phyloP scores from a whole-genome alignment of 2,888 invertebrate genomes.

The Tineola bisselliella region DNA sequence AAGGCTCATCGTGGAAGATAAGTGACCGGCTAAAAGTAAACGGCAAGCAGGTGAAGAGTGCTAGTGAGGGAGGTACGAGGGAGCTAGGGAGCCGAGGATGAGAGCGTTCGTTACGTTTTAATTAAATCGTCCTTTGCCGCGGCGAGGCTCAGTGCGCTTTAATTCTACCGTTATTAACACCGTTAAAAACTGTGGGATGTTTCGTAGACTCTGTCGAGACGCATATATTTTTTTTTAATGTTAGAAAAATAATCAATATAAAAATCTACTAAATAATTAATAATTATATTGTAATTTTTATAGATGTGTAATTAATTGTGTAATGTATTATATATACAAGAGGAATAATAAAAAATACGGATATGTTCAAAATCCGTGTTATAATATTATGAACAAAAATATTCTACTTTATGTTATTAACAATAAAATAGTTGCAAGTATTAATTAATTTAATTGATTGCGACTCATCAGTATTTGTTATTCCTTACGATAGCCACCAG shows the following conservation, averaged over 20 bases:
- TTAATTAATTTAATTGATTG: neutral
- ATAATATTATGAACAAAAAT: neutral
- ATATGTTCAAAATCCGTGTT: too few relatives aligned
- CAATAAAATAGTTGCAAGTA: neutral
- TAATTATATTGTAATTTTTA: neutral
- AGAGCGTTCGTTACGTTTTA: slow-evolving; percentile 65
- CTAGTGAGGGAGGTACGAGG: slow-evolving; percentile 24
- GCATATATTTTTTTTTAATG: neutral
- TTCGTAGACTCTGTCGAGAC: neutral
- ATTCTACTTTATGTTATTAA: neutral
- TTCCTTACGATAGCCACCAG: slow-evolving; percentile 1
- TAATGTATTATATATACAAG: too few relatives aligned
- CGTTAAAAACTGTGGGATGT: slow-evolving; percentile 54
- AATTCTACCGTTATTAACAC: slow-evolving; percentile 70
- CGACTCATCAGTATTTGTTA: neutral
- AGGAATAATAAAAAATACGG: too few relatives aligned
- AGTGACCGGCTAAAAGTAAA: slow-evolving; percentile 33
- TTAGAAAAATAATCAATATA: too few relatives aligned
- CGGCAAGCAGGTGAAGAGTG: slow-evolving; percentile 43
- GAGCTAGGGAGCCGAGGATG: slow-evolving; percentile 18
- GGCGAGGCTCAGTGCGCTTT: slow-evolving; percentile 62
- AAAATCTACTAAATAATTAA: neutral
- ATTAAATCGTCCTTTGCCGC: slow-evolving; percentile 58
- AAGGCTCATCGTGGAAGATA: neutral
- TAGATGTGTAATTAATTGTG: too few relatives aligned